These are phyloP conservation scores for Danaus melanippus DNA, from an alignment of 1,140 invertebrate genomes.

Conservation along the genomic window DNA sequence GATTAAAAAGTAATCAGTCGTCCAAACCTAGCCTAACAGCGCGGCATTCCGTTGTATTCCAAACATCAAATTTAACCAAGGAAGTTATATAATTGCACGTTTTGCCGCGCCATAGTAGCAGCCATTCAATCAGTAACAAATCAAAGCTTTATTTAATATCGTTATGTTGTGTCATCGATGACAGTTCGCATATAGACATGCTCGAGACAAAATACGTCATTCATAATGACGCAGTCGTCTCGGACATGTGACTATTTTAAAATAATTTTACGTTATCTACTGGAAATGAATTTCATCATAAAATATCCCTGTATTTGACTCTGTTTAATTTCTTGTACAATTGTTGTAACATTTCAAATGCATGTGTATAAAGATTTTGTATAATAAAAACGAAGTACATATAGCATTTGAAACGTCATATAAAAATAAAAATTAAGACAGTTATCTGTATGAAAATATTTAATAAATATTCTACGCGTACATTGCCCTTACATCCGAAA, in stretches of 20 bases:
- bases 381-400: slow-evolving; percentile 21
- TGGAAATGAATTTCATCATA: slow-evolving; percentile 51
- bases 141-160: slow-evolving; percentile 64
- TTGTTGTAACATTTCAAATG: slow-evolving; percentile 51
- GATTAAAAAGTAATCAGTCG: slow-evolving; percentile 21
- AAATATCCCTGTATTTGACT: slow-evolving; percentile 70
- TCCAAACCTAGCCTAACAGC: slow-evolving; percentile 22
- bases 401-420: slow-evolving; percentile 49
- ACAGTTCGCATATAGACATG: slow-evolving; percentile 24
- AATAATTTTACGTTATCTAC: slow-evolving; percentile 33
- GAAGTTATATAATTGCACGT: slow-evolving; percentile 3
- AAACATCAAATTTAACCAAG: neutral
- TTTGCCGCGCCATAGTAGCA: slow-evolving; percentile 29
- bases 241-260: slow-evolving; percentile 23
- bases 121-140: slow-evolving; percentile 62
- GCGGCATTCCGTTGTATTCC: slow-evolving; percentile 16
- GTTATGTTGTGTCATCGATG: slow-evolving; percentile 32
- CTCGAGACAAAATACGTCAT: slow-evolving; percentile 18
- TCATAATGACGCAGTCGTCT: slow-evolving; percentile 19
- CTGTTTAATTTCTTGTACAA: slow-evolving; percentile 66
- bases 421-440: slow-evolving; percentile 49
- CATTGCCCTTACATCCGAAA: slow-evolving; percentile 37
- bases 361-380: slow-evolving; percentile 24
- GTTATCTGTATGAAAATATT: slow-evolving; percentile 65
- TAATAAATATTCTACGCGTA: slow-evolving; percentile 50